These are phyloP conservation scores for Romanogobio albipinnatus DNA, from an alignment of 2,113 vertebrate genomes.

Conservation along the genomic window DNA sequence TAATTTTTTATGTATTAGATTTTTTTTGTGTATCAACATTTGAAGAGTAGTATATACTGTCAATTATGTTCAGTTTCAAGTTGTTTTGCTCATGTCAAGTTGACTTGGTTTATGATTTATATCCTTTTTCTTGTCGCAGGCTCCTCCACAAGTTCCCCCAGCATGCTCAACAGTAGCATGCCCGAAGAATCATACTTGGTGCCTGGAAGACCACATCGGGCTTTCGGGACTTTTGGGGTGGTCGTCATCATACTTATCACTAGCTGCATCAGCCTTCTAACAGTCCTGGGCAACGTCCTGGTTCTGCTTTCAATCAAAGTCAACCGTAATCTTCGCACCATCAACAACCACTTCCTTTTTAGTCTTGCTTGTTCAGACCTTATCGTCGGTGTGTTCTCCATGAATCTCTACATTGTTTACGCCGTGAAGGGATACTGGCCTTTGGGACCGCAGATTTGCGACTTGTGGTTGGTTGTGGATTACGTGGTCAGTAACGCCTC, in stretches of 20 bases:
- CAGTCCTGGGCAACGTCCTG: constrained; percentile 87
- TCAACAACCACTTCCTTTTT: constrained; percentile 96
- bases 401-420: constrained; percentile 90
- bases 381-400: constrained; percentile 85
- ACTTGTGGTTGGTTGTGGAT: constrained; percentile 91
- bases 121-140: neutral
- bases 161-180: constrained; percentile 72
- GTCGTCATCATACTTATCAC: constrained; percentile 80
- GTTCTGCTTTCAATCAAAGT: constrained; percentile 93
- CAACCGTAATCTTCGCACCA: constrained; percentile 87
- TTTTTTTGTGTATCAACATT: neutral
- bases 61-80: neutral
- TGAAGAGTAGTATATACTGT: neutral
- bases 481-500: constrained; percentile 89
- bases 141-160: neutral
- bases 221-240: constrained; percentile 78
- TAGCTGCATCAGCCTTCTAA: constrained; percentile 83
- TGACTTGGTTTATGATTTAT: neutral
- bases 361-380: constrained; percentile 91
- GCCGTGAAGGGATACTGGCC: constrained; percentile 88
- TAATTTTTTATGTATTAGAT: neutral
- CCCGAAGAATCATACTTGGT: constrained; percentile 63
- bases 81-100: neutral
- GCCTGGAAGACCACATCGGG: constrained; percentile 42
- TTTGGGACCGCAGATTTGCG: constrained; percentile 84